A percentile compares a stretch with the other conserved stretches of the same genome.
These are phyloP conservation scores for Semnornis frantzii DNA, from an alignment of 2,113 vertebrate genomes.

Conservation along the genomic window DNA sequence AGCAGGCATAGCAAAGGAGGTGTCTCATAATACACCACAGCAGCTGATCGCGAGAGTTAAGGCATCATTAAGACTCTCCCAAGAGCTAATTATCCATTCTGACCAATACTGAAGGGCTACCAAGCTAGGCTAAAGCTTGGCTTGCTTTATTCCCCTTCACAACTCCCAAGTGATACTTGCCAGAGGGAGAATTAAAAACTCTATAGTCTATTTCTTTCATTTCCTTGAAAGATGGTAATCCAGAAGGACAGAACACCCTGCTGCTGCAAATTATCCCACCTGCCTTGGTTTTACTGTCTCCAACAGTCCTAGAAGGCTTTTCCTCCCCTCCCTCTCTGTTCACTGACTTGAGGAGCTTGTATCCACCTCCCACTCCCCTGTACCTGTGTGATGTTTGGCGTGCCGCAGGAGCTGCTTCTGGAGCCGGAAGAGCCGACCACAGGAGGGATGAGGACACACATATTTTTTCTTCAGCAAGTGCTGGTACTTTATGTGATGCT, in stretches of 20 bases:
- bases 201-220: not conserved
- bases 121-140: not conserved
- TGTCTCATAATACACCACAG: not conserved
- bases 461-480: constrained; percentile 99
- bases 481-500: constrained; percentile 99
- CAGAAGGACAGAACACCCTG: not conserved
- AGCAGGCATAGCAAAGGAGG: not conserved
- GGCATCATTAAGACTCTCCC: not conserved
- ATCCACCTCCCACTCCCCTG: not conserved
- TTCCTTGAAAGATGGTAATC: not conserved
- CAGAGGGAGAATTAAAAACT: not conserved
- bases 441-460: constrained; percentile 95
- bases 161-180: not conserved
- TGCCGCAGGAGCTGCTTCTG: constrained; percentile 97
- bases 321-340: not conserved
- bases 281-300: not conserved
- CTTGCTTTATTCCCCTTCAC: not conserved
- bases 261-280: not conserved
- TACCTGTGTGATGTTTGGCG: constrained; percentile 98
- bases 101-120: not conserved
- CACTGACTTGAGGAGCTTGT: not conserved
- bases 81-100: not conserved
- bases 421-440: constrained; percentile 94
- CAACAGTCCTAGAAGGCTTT: not conserved
- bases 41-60: not conserved